A percentile compares a stretch with the other conserved stretches of the same genome.
Evolutionary conservation across 2,797 vertebrate genomes (phyloP).

Genomic region (Nyctibius grandis): DNA sequence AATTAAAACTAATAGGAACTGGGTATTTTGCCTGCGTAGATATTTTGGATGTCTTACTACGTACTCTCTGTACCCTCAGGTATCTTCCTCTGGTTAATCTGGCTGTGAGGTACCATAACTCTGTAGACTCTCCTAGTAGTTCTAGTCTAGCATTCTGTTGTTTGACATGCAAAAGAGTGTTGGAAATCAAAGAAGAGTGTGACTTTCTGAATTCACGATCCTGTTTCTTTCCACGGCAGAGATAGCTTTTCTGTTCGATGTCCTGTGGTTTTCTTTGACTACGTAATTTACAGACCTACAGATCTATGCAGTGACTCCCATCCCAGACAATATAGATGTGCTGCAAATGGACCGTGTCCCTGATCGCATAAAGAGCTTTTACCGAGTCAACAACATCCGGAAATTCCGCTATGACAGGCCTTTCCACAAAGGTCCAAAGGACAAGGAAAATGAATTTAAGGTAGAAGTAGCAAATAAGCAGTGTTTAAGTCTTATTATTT

Average conservation of each 20-base stretch:
- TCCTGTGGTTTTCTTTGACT: slow-evolving; percentile 79
- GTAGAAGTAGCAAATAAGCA: slow-evolving; percentile 64
- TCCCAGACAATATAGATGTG: slow-evolving; percentile 92
- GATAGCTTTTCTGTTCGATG: neutral
- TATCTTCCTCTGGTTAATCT: neutral
- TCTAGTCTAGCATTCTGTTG: neutral
- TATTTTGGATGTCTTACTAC: neutral
- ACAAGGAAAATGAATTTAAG: slow-evolving; percentile 99
- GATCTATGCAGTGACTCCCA: slow-evolving; percentile 96
- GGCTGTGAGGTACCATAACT: neutral
- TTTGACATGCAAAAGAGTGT: neutral
- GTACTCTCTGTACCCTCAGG: neutral
- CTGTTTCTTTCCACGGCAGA: neutral
- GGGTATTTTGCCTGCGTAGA: neutral
- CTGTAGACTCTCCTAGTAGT: neutral
- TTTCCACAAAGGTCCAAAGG: slow-evolving; percentile 96
- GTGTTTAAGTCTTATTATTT: neutral
- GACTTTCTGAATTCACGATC: neutral
- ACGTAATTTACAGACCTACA: slow-evolving; percentile 83
- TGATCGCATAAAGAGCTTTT: slow-evolving; percentile 98
- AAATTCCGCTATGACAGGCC: slow-evolving; percentile 97
- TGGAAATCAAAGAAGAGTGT: neutral
- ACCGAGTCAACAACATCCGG: slow-evolving; percentile 95
- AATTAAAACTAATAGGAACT: neutral
- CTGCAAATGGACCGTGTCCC: slow-evolving; percentile 96